Conservation (phyloP, 1,140 invertebrate genomes). For the Coelopa frigida region DNA sequence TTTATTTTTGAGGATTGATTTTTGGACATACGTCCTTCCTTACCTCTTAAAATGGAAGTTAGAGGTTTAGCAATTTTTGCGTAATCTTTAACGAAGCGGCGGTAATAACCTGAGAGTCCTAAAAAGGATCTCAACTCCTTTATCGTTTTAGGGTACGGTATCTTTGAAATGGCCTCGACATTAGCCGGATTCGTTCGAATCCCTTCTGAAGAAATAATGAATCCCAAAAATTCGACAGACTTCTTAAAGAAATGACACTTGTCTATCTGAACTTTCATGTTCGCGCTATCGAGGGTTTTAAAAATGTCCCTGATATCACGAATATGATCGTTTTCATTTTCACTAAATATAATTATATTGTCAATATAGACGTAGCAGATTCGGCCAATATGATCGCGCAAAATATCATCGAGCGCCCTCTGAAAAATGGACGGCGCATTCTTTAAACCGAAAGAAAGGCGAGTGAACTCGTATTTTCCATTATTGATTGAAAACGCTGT, state of each 20-base stretch:
- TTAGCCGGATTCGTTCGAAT: constrained; percentile 16
- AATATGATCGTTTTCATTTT: constrained; percentile 22
- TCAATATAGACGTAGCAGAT: constrained; percentile 9
- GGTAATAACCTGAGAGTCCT: constrained; percentile 32
- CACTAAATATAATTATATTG: constrained; percentile 4
- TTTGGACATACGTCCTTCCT: too few species aligned
- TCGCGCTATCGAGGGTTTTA: constrained; percentile 19
- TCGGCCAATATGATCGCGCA: constrained; percentile 2
- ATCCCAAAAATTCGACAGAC: constrained; percentile 18
- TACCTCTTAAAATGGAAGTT: neutral
- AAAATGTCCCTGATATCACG: constrained; percentile 34
- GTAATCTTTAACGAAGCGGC: constrained; percentile 36
- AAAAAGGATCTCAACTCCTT: constrained; percentile 18
- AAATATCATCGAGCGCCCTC: constrained; percentile 3
- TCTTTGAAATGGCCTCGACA: constrained; percentile 10
- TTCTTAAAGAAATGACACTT: constrained; percentile 25
- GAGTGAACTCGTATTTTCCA: constrained; percentile 9
- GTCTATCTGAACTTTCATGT: constrained; percentile 19
- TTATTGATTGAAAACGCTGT: constrained; percentile 9
- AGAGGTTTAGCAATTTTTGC: constrained; percentile 17
- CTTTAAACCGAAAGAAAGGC: constrained; percentile 7
- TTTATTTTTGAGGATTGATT: neutral
- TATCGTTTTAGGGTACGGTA: constrained; percentile 5
- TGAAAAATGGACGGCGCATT: constrained; percentile 8
- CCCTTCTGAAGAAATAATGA: constrained; percentile 14